phyloP scores from a whole-genome alignment of 37 sponge, comb jelly and placozoan species.

The Mnemiopsis leidyi region DNA sequence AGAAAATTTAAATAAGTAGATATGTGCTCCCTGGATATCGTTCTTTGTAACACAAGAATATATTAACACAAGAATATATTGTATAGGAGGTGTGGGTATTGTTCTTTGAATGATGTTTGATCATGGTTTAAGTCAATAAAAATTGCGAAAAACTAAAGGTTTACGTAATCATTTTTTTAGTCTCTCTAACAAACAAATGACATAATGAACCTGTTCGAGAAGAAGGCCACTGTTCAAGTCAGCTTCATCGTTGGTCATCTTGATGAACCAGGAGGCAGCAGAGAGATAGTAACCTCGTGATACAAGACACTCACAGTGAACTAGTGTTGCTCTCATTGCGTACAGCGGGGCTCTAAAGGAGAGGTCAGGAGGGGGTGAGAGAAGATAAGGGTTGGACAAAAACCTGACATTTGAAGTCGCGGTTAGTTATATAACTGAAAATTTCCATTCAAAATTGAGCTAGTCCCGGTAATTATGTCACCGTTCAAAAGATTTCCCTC shows the following conservation, averaged over 20 bases:
- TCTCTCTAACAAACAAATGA: no score
- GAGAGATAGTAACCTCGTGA: constrained; percentile 73
- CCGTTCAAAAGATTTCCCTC: no score
- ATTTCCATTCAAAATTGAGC: background rate
- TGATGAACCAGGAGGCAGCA: constrained; percentile 69
- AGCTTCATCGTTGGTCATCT: constrained; percentile 66
- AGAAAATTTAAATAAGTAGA: no score
- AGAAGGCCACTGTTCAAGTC: constrained; percentile 60
- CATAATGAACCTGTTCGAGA: constrained; percentile 60
- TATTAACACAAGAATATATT: no score
- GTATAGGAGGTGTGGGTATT: no score
- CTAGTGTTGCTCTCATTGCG: constrained; percentile 73
- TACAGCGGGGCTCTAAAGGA: constrained; percentile 68
- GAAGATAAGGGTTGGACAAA: background rate
- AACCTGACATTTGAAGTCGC: background rate
- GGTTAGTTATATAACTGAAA: background rate
- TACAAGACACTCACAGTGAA: constrained; percentile 76
- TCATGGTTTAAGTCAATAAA: no score
- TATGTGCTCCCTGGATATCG: constrained; percentile 88
- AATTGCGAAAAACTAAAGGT: no score
- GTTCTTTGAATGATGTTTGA: no score
- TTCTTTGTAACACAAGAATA: no score
- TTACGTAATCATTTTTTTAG: no score
- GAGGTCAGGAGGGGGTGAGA: background rate
- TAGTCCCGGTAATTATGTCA: background rate